Evolutionary conservation across 2,113 vertebrate genomes (phyloP).

Genomic region (Vidua chalybeata): DNA sequence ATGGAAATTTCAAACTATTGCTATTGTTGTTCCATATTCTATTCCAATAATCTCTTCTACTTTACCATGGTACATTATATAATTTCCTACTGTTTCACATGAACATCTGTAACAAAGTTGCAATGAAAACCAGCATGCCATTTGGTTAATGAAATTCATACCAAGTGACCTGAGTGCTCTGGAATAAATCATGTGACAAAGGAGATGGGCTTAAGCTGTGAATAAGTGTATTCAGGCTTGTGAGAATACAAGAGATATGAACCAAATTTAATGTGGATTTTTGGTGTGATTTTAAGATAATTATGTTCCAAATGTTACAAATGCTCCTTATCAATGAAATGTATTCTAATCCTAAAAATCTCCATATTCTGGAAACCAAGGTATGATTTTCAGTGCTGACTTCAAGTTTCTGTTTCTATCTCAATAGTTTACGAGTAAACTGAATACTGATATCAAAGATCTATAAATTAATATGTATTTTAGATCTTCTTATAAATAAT

Average conservation of each 20-base stretch:
- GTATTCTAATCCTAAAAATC: neutral
- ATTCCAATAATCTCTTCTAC: neutral
- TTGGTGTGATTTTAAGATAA: neutral
- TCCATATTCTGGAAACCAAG: neutral
- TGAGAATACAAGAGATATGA: neutral
- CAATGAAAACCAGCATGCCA: neutral
- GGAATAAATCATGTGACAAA: neutral
- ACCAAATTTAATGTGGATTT: neutral
- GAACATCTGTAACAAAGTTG: neutral
- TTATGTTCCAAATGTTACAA: neutral
- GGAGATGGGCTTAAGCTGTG: neutral
- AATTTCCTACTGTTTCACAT: neutral
- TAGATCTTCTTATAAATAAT: neutral
- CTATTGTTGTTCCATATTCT: neutral
- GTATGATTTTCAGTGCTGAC: neutral
- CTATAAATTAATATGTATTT: neutral
- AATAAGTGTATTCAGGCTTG: neutral
- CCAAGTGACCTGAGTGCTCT: neutral
- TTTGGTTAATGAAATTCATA: neutral
- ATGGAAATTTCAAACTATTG: neutral
- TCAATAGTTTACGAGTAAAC: neutral
- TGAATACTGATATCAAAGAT: neutral
- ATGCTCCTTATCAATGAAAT: neutral
- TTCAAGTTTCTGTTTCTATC: neutral
- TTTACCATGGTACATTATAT: neutral